Evolutionary conservation across 2,888 invertebrate species (phyloP).

Genomic region (Neoscelio sp.): DNA sequence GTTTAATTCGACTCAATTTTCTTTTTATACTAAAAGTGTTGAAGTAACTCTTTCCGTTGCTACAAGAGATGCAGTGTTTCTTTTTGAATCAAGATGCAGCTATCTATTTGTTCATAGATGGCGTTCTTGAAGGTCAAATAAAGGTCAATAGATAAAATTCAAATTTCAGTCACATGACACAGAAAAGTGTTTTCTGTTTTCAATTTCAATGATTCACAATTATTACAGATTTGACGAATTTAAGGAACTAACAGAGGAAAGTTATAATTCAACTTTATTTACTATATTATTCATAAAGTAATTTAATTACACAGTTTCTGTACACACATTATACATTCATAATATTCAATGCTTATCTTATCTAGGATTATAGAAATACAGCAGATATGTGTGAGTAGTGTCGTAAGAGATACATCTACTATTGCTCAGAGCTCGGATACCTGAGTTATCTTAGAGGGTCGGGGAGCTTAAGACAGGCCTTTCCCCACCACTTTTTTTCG

Average conservation of each 20-base stretch:
- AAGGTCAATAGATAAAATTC: too few species aligned
- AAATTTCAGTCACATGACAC: too few species aligned
- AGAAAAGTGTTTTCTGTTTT: background rate
- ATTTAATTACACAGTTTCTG: slow-evolving; percentile 52
- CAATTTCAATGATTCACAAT: slow-evolving; percentile 4
- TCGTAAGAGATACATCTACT: slow-evolving; percentile 50
- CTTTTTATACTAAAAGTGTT: too few species aligned
- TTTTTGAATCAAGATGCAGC: too few species aligned
- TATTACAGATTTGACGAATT: background rate
- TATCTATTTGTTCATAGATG: too few species aligned
- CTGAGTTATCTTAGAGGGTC: slow-evolving; percentile 29
- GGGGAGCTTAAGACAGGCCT: slow-evolving; percentile 13
- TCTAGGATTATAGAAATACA: slow-evolving; percentile 57
- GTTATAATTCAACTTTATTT: slow-evolving; percentile 27
- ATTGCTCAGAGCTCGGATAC: slow-evolving; percentile 52
- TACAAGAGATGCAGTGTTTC: too few species aligned
- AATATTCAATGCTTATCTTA: slow-evolving; percentile 61
- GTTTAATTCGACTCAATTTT: too few species aligned
- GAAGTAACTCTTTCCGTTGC: too few species aligned
- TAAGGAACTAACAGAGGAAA: slow-evolving; percentile 31
- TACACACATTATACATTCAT: slow-evolving; percentile 55
- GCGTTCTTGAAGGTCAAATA: too few species aligned
- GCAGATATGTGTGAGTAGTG: slow-evolving; percentile 42
- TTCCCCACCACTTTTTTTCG: background rate
- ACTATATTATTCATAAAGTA: slow-evolving; percentile 51